Evolutionary conservation across 1,140 invertebrate species (phyloP).

Genomic region (Trypoxylus dichotomus): DNA sequence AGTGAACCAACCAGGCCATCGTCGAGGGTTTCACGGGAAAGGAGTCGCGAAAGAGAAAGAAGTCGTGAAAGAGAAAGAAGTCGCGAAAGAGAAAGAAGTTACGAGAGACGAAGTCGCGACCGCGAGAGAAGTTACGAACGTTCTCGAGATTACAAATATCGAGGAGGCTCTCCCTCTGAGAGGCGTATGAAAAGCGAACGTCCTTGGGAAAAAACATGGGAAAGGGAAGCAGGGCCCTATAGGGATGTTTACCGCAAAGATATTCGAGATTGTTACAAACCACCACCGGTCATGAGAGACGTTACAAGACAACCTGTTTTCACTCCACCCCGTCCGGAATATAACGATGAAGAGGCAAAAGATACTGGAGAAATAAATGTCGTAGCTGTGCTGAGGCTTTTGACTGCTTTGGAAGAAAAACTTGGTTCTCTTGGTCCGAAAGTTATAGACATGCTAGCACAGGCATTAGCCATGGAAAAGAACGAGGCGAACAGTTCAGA

Average conservation of each 20-base stretch:
- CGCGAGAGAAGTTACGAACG: constrained; percentile 18
- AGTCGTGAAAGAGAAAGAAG: constrained; percentile 16
- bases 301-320: constrained; percentile 42
- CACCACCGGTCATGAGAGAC: constrained; percentile 39
- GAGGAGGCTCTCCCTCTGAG: background rate
- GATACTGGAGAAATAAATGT: constrained; percentile 59
- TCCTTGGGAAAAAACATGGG: constrained; percentile 30
- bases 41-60: background rate
- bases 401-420: constrained; percentile 78
- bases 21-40: background rate
- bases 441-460: constrained; percentile 71
- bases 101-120: constrained; percentile 42
- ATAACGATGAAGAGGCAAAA: constrained; percentile 41
- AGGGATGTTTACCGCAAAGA: constrained; percentile 33
- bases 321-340: constrained; percentile 34
- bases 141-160: background rate
- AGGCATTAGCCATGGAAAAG: constrained; percentile 77
- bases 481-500: constrained; percentile 73
- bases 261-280: constrained; percentile 38
- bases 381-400: constrained; percentile 69
- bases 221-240: constrained; percentile 8
- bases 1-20: constrained; percentile 11
- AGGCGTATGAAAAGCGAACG: background rate
- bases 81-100: constrained; percentile 39
- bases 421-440: constrained; percentile 78